Base-by-base conservation (phyloP, 2,797 vertebrate species). In the Cryptoblepharus egeriae region DNA sequence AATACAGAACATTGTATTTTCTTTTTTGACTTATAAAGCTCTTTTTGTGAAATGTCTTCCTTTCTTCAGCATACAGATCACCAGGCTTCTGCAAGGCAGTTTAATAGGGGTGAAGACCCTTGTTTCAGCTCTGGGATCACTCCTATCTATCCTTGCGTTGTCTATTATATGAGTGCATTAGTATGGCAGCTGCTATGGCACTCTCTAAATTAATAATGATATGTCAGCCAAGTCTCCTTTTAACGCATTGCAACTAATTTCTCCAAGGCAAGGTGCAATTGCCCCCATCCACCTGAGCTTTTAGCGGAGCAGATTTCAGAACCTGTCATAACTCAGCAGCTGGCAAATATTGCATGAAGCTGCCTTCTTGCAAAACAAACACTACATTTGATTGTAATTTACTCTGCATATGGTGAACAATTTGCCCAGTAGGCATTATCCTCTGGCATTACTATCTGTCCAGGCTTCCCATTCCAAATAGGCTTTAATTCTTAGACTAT, bases 131-230 rank as follows among this genome's bases (percentile, higher is more conserved):
- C 79, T 79, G 74, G 71, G 89, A 69, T 88, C 37, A 85, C 63
- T 87, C 69, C 75, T 84, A 81, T 85, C 58, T 75, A 37, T 79
- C 39, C 71, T 84, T n/a, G 30, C 63, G 77, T 92, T 86, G 81
- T 85, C 86, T 91, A 91, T 92, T 86, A 85, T 89, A 77, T 84
- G 71, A 90, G 61, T 11, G 0, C 79, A 85, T 92, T 89, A 89
- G 69, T 87, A 84, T 92, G 89, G 81, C 86, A 86, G 80, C 76
- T 93, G 77, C 84, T 49, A 5, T 88, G 79, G 79, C 82, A 88
- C 81, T 49, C 13, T 82, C 88, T 93, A 89, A 93, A 94, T 93
- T 91, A 94, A 91, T 93, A 87, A 94, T 85, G 82, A 89, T 92
- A 86, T 92, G 60, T 87, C 85, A 81, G 82, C 75, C 75, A 88